Conservation (phyloP, 2,888 invertebrate genomes). For the Rhaphigaster nebulosa region DNA sequence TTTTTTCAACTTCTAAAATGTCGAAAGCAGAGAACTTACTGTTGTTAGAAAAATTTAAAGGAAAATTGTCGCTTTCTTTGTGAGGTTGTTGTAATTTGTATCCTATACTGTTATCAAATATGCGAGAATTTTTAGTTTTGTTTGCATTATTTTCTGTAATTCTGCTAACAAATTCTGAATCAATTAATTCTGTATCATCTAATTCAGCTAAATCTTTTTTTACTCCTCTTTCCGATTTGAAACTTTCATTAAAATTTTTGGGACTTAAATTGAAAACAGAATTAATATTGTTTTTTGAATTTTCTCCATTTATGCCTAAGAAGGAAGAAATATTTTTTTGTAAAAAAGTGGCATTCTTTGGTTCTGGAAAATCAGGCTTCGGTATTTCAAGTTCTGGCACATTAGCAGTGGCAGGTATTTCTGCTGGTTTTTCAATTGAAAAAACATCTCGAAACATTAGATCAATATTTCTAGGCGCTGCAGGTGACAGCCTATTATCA, state of each 20-base stretch:
- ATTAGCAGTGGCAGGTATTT: background rate
- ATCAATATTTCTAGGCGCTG: background rate
- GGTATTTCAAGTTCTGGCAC: background rate
- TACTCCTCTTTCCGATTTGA: background rate
- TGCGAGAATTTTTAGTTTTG: background rate
- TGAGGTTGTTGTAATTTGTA: background rate
- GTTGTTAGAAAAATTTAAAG: conserved; percentile 45
- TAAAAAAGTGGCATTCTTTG: background rate
- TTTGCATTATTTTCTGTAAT: background rate
- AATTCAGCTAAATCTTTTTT: conserved; percentile 17
- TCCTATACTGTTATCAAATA: background rate
- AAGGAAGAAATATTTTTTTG: background rate
- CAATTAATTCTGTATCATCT: conserved; percentile 36
- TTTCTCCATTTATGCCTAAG: background rate
- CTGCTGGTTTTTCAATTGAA: background rate
- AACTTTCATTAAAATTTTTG: background rate
- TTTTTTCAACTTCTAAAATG: conserved; percentile 39
- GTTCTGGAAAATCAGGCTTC: background rate
- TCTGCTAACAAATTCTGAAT: conserved; percentile 19
- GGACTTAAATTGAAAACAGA: background rate
- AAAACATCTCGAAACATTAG: background rate
- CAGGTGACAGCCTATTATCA: background rate
- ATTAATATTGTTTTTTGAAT: background rate
- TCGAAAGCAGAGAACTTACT: conserved; percentile 36
- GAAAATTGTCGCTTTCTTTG: background rate